phyloP scores from a whole-genome alignment of 2,888 invertebrate species.

The Hypomecis punctinalis region DNA sequence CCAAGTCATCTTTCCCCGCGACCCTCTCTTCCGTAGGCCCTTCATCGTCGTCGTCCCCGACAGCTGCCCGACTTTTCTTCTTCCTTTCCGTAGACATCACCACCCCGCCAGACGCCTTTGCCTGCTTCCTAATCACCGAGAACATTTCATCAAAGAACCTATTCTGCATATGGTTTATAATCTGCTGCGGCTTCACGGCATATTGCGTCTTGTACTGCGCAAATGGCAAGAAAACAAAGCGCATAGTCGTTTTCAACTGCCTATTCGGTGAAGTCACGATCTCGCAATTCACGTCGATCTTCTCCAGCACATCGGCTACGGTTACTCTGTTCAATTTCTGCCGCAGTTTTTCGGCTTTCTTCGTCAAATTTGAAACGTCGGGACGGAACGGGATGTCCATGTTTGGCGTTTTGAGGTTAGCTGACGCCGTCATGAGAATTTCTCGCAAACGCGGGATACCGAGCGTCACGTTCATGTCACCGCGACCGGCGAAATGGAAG shows the following conservation, averaged over 20 bases:
- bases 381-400: conserved; percentile 95
- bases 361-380: conserved; percentile 71
- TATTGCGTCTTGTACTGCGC: conserved; percentile 90
- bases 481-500: conserved; percentile 99
- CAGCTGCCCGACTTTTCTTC: conserved; percentile 62
- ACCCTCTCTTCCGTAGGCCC: conserved; percentile 56
- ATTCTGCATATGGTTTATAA: conserved; percentile 90
- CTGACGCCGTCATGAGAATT: conserved; percentile 97
- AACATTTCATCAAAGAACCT: conserved; percentile 89
- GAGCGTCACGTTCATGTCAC: conserved; percentile 99
- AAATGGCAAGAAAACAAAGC: conserved; percentile 90
- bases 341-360: conserved; percentile 88
- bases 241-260: conserved; percentile 87
- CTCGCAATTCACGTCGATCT: conserved; percentile 86
- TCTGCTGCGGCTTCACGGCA: conserved; percentile 87
- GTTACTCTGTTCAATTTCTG: conserved; percentile 91
- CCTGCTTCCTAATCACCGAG: conserved; percentile 84
- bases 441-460: conserved; percentile 99
- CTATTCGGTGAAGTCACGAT: conserved; percentile 84
- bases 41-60: conserved; percentile 69
- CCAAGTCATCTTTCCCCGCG: conserved; percentile 64
- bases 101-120: conserved; percentile 81
- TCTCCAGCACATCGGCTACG: conserved; percentile 91
- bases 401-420: conserved; percentile 97
- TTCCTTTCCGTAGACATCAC: conserved; percentile 80